Percentiles rank a stretch among this genome's conserved stretches.
These are phyloP conservation scores for Osmerus mordax DNA, from an alignment of 2,113 vertebrate species.

Conservation along the genomic window DNA sequence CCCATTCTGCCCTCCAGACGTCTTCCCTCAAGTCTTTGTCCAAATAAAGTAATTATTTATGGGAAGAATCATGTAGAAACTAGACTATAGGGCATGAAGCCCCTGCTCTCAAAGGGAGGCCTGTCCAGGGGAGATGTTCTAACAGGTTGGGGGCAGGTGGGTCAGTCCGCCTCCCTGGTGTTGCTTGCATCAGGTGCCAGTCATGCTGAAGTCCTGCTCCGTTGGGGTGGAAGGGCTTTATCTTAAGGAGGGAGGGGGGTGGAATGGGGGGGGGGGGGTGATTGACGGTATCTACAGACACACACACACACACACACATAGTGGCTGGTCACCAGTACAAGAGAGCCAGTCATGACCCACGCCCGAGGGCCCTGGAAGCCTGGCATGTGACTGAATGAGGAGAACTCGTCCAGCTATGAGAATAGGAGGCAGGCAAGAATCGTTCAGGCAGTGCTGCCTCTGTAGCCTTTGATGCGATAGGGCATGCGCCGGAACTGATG, in stretches of 20 bases:
- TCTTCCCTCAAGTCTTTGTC: too few relatives aligned
- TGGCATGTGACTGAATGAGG: too few relatives aligned
- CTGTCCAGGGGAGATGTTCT: background rate
- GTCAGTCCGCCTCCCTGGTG: background rate
- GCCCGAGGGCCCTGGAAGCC: too few relatives aligned
- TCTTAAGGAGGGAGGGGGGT: background rate
- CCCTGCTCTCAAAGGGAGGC: background rate
- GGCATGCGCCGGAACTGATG: background rate
- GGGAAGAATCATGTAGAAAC: too few relatives aligned
- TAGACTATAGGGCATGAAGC: too few relatives aligned
- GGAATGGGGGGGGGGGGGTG: background rate
- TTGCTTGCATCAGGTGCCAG: constrained; percentile 3
- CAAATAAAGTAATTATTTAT: too few relatives aligned
- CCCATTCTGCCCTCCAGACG: too few relatives aligned
- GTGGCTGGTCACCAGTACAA: too few relatives aligned
- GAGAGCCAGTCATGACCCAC: too few relatives aligned
- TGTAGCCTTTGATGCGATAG: background rate
- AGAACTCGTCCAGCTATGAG: background rate
- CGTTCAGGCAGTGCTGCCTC: too few relatives aligned
- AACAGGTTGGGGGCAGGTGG: background rate
- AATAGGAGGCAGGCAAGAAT: background rate
- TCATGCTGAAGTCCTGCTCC: constrained; percentile 10
- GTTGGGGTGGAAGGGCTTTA: background rate
- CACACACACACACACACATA: too few relatives aligned
- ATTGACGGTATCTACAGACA: too few relatives aligned